Conservation (phyloP, 2,113 vertebrate genomes). For the Plotosus lineatus region DNA sequence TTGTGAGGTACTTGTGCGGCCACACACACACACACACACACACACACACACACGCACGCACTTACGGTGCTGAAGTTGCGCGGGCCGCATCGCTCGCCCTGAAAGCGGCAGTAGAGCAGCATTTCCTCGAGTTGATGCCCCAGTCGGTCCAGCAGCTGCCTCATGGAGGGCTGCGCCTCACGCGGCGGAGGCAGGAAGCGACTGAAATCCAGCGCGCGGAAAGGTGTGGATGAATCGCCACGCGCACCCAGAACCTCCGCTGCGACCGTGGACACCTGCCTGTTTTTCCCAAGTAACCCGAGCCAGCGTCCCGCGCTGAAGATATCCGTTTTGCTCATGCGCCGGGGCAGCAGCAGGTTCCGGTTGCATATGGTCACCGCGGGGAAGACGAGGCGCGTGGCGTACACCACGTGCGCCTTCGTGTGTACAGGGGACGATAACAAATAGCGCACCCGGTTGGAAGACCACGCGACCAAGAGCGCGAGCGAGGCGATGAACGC, state of each 20-base stretch:
- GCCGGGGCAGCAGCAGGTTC: conserved; percentile 74
- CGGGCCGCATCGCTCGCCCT: conserved; percentile 76
- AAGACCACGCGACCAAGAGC: conserved; percentile 78
- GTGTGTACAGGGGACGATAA: conserved; percentile 78
- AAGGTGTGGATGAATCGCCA: conserved; percentile 60
- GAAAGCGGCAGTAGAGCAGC: conserved; percentile 78
- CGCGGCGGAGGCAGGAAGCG: conserved; percentile 79
- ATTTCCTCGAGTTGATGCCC: conserved; percentile 84
- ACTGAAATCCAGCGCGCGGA: conserved; percentile 78
- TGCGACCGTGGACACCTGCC: conserved; percentile 68
- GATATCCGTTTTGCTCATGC: conserved; percentile 79
- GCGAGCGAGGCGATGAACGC: conserved; percentile 72
- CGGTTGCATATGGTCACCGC: conserved; percentile 82
- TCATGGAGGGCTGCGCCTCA: conserved; percentile 74
- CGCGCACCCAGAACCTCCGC: conserved; percentile 65
- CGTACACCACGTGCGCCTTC: conserved; percentile 79
- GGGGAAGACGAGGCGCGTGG: conserved; percentile 77
- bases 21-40: not conserved
- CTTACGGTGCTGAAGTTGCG: conserved; percentile 83
- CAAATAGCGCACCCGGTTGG: conserved; percentile 77
- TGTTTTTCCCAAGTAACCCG: conserved; percentile 75
- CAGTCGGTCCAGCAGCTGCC: conserved; percentile 74
- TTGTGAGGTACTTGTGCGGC: too few relatives aligned
- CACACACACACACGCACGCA: conserved; percentile 24
- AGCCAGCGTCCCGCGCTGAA: conserved; percentile 79